phyloP scores from a whole-genome alignment of 2,797 vertebrate genomes.

The Sebastes jordani region DNA sequence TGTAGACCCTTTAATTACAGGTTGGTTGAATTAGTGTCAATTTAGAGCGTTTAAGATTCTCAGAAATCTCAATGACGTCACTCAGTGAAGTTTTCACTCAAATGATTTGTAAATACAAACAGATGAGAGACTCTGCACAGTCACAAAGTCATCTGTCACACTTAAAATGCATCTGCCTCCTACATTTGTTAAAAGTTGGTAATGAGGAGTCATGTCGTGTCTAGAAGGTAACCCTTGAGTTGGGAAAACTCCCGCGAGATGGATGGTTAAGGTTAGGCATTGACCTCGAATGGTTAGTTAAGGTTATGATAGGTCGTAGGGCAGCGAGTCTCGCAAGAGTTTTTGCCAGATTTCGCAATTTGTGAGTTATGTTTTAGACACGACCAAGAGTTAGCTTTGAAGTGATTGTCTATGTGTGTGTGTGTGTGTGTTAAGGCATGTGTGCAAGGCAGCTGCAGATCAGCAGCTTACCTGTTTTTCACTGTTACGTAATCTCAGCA shows the following conservation, averaged over 20 bases:
- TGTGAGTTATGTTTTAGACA: too few species aligned
- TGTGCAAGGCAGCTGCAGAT: constrained; percentile 38
- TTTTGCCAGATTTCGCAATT: too few species aligned
- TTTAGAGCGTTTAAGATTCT: background rate
- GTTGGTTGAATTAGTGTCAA: background rate
- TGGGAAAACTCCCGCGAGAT: too few species aligned
- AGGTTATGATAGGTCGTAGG: too few species aligned
- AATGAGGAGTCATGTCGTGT: background rate
- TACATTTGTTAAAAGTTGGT: background rate
- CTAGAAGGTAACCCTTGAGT: too few species aligned
- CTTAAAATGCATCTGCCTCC: background rate
- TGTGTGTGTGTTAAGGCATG: background rate
- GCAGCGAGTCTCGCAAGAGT: too few species aligned
- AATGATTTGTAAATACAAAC: background rate
- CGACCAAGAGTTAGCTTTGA: too few species aligned
- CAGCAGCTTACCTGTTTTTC: constrained; percentile 50
- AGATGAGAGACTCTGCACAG: background rate
- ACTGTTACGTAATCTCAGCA: constrained; percentile 48
- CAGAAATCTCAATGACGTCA: background rate
- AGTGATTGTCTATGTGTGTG: background rate
- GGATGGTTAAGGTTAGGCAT: too few species aligned
- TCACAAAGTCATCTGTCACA: background rate
- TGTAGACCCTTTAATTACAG: background rate
- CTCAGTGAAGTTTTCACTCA: background rate
- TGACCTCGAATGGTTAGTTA: too few species aligned